A percentile compares a stretch with the other conserved stretches of the same genome.
phyloP scores from a whole-genome alignment of 2,888 invertebrate genomes.

The Pollenia amentaria region DNA sequence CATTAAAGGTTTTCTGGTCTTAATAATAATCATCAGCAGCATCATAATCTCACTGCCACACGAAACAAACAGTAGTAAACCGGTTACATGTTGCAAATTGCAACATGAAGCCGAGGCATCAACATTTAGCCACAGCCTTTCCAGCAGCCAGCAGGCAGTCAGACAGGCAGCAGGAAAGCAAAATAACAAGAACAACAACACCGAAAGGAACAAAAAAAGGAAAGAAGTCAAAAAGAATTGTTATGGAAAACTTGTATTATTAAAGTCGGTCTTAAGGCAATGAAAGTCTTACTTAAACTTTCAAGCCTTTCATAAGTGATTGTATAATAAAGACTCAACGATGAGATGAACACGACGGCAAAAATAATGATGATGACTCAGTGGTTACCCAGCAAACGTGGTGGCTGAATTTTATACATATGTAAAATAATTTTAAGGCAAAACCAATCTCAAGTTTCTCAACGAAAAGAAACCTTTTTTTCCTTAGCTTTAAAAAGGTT shows the following conservation, averaged over 20 bases:
- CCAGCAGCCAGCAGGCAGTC: background rate
- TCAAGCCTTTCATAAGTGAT: conserved; percentile 72
- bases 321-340: conserved; percentile 52
- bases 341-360: background rate
- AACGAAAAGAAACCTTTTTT: too few species aligned
- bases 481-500: too few species aligned
- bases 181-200: conserved; percentile 5
- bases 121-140: background rate
- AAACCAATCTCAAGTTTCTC: too few species aligned
- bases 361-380: conserved; percentile 29
- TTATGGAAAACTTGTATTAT: conserved; percentile 42
- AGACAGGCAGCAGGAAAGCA: conserved; percentile 38
- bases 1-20: conserved; percentile 61
- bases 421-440: too few species aligned
- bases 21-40: conserved; percentile 40
- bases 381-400: background rate
- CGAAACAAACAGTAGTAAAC: conserved; percentile 69
- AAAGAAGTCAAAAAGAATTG: conserved; percentile 53
- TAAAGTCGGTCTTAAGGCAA: conserved; percentile 65
- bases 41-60: conserved; percentile 13
- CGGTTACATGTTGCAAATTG: conserved; percentile 60
- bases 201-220: background rate
- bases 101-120: background rate
- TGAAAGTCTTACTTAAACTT: conserved; percentile 70
- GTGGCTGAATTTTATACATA: too few species aligned